Base-by-base conservation (phyloP, 1,140 invertebrate genomes). In the Holotrichia oblita region DNA sequence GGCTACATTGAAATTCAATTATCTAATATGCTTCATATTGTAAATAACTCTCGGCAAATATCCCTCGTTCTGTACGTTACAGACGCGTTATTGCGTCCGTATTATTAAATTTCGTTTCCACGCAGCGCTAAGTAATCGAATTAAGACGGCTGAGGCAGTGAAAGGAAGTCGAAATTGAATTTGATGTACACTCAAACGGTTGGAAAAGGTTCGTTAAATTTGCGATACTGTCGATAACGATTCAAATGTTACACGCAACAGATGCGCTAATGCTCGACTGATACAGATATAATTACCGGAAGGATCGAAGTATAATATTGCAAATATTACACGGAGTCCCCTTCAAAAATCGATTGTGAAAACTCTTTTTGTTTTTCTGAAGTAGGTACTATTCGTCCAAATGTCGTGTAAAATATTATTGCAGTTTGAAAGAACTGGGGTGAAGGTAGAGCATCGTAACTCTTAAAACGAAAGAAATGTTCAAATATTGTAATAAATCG, bases 21-120 rank as follows among this genome's bases (percentile, higher is more conserved):
- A 69, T 20, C 20, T 69, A 69, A 69, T 69, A 69, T 27, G 22
- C 61, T 27, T 34, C 61, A 69, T 69, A 69, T 69, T 69, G 61
- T 69, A 27, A 69, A 34, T 24, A 69, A 69, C 22, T 69, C 61
- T 69, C 61, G 20, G 61, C 61, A 34, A 69, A 69, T 34, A 69
- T 22, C 61, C 4, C 3, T 22, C 20, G n/a, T 61, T 22, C 8
- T 22, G 59, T 69, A 48, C 7, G n/a, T 48, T 48, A 27, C 61
- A 69, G 20, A 69, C 61, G 61, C 27, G 61, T 69, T 69, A 69
- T 69, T 69, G 22, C 61, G 22, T 69, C 24, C 61, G 61, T 20
- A 69, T 69, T 69, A 69, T 69, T 69, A 69, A 69, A 69, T 69
- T 69, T 69, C 61, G 61, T 69, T 69, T 69, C 61, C 24, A 69